These are phyloP conservation scores for Rhagologus leucostigma DNA, from an alignment of 2,113 vertebrate genomes.

Conservation along the genomic window DNA sequence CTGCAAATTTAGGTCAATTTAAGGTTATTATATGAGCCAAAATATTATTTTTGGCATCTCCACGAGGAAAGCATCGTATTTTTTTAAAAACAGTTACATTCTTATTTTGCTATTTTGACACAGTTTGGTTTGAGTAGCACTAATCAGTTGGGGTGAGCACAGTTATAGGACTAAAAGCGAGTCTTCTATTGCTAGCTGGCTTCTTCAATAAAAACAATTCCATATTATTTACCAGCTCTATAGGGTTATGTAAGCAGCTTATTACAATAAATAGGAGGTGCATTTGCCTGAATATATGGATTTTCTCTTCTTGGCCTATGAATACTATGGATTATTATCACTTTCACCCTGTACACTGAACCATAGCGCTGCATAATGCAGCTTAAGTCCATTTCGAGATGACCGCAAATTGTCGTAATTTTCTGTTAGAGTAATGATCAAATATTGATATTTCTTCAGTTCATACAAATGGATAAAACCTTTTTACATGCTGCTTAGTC, in stretches of 20 bases:
- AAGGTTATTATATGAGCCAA: background rate
- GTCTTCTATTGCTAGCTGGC: background rate
- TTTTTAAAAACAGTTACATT: background rate
- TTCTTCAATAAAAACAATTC: conserved; percentile 45
- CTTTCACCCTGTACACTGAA: conserved; percentile 61
- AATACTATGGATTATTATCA: conserved; percentile 44
- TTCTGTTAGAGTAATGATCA: conserved; percentile 76
- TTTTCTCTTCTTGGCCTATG: conserved; percentile 67
- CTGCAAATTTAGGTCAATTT: background rate
- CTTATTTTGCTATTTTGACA: background rate
- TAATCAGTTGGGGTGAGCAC: background rate
- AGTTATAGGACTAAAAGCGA: background rate
- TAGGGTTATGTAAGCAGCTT: conserved; percentile 13
- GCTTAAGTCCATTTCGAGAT: conserved; percentile 68
- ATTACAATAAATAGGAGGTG: conserved; percentile 52
- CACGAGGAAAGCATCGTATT: background rate
- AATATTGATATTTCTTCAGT: conserved; percentile 77
- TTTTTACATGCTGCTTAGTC: conserved; percentile 66
- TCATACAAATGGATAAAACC: conserved; percentile 75
- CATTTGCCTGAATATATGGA: conserved; percentile 57
- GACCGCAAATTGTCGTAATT: conserved; percentile 71
- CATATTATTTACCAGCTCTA: conserved; percentile 17
- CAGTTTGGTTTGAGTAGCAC: background rate
- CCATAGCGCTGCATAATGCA: conserved; percentile 55
- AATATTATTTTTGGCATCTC: background rate